phyloP scores from a whole-genome alignment of 2,113 vertebrate species.

The Hemiscyllium ocellatum region DNA sequence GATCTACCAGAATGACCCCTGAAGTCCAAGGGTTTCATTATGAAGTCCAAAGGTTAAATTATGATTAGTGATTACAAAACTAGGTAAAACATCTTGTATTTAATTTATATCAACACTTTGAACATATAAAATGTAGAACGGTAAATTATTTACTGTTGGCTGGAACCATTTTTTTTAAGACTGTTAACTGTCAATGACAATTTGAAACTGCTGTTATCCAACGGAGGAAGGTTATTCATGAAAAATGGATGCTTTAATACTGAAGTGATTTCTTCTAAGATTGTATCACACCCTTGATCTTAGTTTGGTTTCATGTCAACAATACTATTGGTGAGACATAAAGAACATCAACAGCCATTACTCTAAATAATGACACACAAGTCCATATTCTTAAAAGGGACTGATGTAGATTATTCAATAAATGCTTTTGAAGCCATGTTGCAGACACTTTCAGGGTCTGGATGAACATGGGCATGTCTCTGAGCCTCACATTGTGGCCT shows the following conservation, averaged over 20 bases:
- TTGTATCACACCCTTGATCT: not conserved
- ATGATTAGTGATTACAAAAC: not conserved
- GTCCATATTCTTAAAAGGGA: not conserved
- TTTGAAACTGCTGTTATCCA: not conserved
- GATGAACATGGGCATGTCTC: not conserved
- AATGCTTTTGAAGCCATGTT: not conserved
- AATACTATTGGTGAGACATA: not conserved
- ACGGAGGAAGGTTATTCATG: not conserved
- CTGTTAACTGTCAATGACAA: not conserved
- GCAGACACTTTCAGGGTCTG: not conserved
- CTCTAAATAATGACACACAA: too few species aligned
- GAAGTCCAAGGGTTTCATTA: too few species aligned
- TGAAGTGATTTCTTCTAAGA: not conserved
- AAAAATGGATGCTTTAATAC: not conserved
- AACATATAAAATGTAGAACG: not conserved
- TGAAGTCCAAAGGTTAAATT: too few species aligned
- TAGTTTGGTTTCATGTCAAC: not conserved
- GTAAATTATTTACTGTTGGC: not conserved
- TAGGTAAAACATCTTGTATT: not conserved
- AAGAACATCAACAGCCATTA: not conserved
- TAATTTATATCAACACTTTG: not conserved
- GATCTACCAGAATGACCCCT: too few species aligned
- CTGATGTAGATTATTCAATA: not conserved
- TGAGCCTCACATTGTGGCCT: not conserved
- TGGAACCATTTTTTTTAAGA: not conserved